These are phyloP conservation scores for Caenorhabditis virilis DNA, from an alignment of 2,888 invertebrate species.

Conservation along the genomic window DNA sequence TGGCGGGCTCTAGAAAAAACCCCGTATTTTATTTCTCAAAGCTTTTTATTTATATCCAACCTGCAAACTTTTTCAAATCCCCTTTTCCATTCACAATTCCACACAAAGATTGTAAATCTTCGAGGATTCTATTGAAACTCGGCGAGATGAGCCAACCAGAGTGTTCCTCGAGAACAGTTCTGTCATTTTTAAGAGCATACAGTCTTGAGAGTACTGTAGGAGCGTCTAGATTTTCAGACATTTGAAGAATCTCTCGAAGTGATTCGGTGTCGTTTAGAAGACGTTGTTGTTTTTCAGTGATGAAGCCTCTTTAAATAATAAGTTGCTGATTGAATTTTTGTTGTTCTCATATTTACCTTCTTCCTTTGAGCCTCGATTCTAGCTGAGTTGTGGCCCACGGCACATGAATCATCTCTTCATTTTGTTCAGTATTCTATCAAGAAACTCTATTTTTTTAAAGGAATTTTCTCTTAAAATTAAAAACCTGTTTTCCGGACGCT, in stretches of 20 bases:
- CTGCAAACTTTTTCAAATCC: slow-evolving; percentile 20
- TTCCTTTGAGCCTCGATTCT: slow-evolving; percentile 36
- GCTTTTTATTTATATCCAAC: neutral
- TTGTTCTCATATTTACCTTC: slow-evolving; percentile 6
- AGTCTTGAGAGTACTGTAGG: slow-evolving; percentile 44
- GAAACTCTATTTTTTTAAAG: no score
- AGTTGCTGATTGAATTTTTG: neutral
- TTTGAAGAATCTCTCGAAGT: slow-evolving; percentile 55
- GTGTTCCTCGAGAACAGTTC: slow-evolving; percentile 57
- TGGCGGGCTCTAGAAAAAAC: slow-evolving; percentile 60
- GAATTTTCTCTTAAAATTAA: no score
- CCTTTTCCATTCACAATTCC: slow-evolving; percentile 38
- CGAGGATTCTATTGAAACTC: slow-evolving; percentile 53
- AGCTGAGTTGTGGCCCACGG: slow-evolving; percentile 33
- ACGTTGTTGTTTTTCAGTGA: slow-evolving; percentile 57
- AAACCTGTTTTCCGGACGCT: slow-evolving; percentile 21
- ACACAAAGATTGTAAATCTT: slow-evolving; percentile 52
- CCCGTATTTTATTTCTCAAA: neutral
- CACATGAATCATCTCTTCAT: slow-evolving; percentile 37
- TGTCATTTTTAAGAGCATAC: slow-evolving; percentile 49
- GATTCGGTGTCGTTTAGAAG: slow-evolving; percentile 55
- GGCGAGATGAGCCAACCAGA: slow-evolving; percentile 64
- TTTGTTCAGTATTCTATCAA: no score
- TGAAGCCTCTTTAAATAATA: slow-evolving; percentile 16
- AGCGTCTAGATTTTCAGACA: slow-evolving; percentile 62